Percentiles rank a stretch among this genome's conserved stretches.
These are phyloP conservation scores for Antennarius striatus DNA, from an alignment of 2,113 vertebrate species.

Conservation along the genomic window DNA sequence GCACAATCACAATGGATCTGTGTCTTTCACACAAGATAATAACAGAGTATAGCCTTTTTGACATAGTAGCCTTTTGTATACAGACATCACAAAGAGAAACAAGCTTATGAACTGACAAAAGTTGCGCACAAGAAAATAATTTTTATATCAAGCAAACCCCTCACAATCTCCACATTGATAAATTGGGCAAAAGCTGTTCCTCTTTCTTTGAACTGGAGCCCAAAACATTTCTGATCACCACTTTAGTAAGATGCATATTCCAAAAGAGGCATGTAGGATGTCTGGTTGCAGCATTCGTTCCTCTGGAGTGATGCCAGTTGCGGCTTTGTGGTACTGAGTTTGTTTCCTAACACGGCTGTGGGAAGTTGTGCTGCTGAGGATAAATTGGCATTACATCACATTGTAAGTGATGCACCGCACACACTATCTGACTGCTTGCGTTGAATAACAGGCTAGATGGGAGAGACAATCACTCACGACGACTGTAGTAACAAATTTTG, in stretches of 20 bases:
- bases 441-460: slow-evolving; percentile 2
- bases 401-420: slow-evolving; percentile 28
- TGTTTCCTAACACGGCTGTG: slow-evolving; percentile 5
- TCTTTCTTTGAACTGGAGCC: slow-evolving; percentile 35
- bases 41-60: slow-evolving; percentile 13
- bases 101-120: slow-evolving; percentile 11
- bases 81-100: too few species aligned
- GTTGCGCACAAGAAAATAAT: slow-evolving; percentile 18
- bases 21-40: slow-evolving; percentile 9
- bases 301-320: slow-evolving; percentile 30
- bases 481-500: not conserved
- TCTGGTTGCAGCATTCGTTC: slow-evolving; percentile 28
- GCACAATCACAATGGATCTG: slow-evolving; percentile 9
- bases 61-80: too few species aligned
- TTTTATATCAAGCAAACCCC: slow-evolving; percentile 1
- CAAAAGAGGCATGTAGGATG: slow-evolving; percentile 47
- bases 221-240: slow-evolving; percentile 40
- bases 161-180: slow-evolving; percentile 30
- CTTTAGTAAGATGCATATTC: slow-evolving; percentile 33
- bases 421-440: not conserved
- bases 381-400: slow-evolving; percentile 25
- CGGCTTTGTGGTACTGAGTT: slow-evolving; percentile 26
- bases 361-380: slow-evolving; percentile 14
- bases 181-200: slow-evolving; percentile 28
- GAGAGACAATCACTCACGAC: not conserved